Base-by-base conservation (phyloP, 1,140 invertebrate genomes). In the Heliconius nattereri region DNA sequence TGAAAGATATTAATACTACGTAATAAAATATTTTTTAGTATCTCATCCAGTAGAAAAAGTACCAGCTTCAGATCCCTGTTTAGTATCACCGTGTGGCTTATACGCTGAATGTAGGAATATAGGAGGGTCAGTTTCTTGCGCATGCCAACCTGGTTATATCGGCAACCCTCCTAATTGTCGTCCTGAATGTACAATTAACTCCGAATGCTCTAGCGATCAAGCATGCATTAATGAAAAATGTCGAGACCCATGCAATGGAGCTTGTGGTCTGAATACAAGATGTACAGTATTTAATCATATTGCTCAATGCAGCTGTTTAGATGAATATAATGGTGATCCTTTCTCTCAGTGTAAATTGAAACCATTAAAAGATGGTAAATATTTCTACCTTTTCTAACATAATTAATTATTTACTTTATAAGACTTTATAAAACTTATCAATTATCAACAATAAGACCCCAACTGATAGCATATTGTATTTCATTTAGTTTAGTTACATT, bases 271-370 rank as follows among this genome's bases (percentile, higher is more conserved):
- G 49, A 95, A 95, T 80, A 96, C 96, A 6, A 90, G 95, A 80
- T 97, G 97, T 86, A 94, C 83, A 66, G 97, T 97, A 11, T 96
- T 96, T 75, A 97, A 97, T 90, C 97, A 98, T 83, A 96, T 96
- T 76, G 96, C 97, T 16, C 96, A 96, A 49, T 98, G 97, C 81
- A 85, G 96, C 9, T 98, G 97, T 88, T 91, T 95, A 54, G 89
- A 95, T 86, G 87, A 88, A 71, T 95, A 90, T 70, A 91, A 82
- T 37, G 94, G 91, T 82, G 92, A 95, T 92, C 90, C 89, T 78
- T 93, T 95, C 80, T 86, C 89, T 29, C 85, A 89, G 79, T 95
- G 94, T 82, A 79, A 80, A 73, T 85, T 85, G 8, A 85, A 83
- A 75, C 85, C 91, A 78, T 85, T 94, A 78, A 90, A 94, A 89